These are phyloP conservation scores for Tachysurus vachellii DNA, from an alignment of 2,113 vertebrate genomes.

Conservation along the genomic window DNA sequence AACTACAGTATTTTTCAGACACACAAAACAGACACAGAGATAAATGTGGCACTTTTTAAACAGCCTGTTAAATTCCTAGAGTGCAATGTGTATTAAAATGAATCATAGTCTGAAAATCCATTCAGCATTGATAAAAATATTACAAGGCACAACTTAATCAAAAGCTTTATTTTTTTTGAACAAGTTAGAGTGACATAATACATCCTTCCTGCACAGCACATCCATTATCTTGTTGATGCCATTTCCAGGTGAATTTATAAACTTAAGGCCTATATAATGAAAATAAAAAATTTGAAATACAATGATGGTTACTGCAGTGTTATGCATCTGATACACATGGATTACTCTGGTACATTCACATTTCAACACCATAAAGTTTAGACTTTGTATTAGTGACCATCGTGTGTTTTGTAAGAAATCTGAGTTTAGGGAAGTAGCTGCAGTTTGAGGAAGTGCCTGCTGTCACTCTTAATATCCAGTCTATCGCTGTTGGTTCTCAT, in stretches of 20 bases:
- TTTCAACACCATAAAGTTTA: background rate
- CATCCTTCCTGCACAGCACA: background rate
- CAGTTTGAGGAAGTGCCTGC: conserved; percentile 42
- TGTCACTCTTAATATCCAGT: conserved; percentile 1
- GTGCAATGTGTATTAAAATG: background rate
- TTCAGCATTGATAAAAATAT: background rate
- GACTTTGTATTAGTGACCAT: background rate
- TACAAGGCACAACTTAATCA: background rate
- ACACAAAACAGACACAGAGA: background rate
- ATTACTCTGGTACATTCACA: background rate
- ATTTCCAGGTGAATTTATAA: no score
- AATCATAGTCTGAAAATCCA: background rate
- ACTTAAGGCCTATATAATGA: background rate
- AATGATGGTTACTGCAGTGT: background rate
- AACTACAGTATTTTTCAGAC: background rate
- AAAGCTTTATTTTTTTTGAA: background rate
- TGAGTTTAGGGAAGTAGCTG: conserved; percentile 41
- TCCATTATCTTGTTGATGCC: background rate
- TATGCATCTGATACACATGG: background rate
- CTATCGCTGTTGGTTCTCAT: conserved; percentile 24
- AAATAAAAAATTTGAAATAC: background rate
- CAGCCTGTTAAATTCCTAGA: background rate
- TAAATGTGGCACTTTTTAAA: background rate
- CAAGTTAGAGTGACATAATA: background rate
- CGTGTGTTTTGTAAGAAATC: conserved; percentile 12